These are phyloP conservation scores for Gastrophysa polygoni DNA, from an alignment of 2,888 invertebrate genomes.

Conservation along the genomic window DNA sequence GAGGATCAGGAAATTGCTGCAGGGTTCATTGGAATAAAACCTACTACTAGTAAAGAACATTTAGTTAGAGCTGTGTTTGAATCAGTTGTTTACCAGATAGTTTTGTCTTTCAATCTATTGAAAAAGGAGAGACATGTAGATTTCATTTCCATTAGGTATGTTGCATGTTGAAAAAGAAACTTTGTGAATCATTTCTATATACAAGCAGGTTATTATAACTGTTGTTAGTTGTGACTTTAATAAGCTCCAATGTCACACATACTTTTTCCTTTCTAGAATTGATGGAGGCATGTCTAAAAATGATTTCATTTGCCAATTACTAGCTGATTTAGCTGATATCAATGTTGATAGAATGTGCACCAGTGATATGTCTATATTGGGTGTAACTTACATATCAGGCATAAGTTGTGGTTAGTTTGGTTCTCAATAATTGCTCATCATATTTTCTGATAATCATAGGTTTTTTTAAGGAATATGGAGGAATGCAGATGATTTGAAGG, in stretches of 20 bases:
- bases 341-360: conserved; percentile 75
- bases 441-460: too few relatives aligned
- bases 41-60: conserved; percentile 78
- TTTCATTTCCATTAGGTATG: conserved; percentile 69
- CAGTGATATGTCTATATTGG: conserved; percentile 83
- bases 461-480: conserved; percentile 43
- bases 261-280: conserved; percentile 69
- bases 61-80: conserved; percentile 84
- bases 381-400: conserved; percentile 87
- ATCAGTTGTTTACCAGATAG: conserved; percentile 81
- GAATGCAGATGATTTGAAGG: conserved; percentile 67
- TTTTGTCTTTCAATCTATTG: conserved; percentile 78
- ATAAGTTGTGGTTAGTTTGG: conserved; percentile 69
- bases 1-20: conserved; percentile 85
- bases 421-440: too few relatives aligned
- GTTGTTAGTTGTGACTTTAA: too few relatives aligned
- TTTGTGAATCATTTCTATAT: too few relatives aligned
- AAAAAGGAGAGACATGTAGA: conserved; percentile 66
- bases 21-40: conserved; percentile 79
- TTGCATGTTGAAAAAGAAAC: background rate
- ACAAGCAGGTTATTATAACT: too few relatives aligned
- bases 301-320: conserved; percentile 86
- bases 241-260: too few relatives aligned
- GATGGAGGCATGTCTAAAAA: conserved; percentile 97
- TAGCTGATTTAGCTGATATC: conserved; percentile 81